These are phyloP conservation scores for Danaus melanippus DNA, from an alignment of 1,140 invertebrate species.

Conservation along the genomic window DNA sequence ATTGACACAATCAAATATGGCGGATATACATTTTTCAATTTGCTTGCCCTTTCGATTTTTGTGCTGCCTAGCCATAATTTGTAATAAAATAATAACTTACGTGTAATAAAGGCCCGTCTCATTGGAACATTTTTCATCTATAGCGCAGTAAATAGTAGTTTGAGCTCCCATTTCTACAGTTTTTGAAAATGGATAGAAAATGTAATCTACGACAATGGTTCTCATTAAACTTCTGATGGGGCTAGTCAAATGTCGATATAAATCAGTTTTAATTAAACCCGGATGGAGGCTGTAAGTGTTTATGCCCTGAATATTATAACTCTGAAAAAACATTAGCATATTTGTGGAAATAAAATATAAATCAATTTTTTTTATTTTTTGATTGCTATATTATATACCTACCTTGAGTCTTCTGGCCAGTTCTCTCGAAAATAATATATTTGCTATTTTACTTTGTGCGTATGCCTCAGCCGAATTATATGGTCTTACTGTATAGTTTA, in stretches of 20 bases:
- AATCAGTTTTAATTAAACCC: slow-evolving; percentile 79
- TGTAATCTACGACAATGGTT: slow-evolving; percentile 5
- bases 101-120: slow-evolving; percentile 76
- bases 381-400: slow-evolving; percentile 10
- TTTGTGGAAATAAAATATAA: slow-evolving; percentile 1
- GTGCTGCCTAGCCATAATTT: too few relatives aligned
- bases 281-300: slow-evolving; percentile 80
- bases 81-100: slow-evolving; percentile 43
- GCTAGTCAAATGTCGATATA: slow-evolving; percentile 75
- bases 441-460: slow-evolving; percentile 78
- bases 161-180: slow-evolving; percentile 80
- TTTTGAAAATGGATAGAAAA: too few relatives aligned
- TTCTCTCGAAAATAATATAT: slow-evolving; percentile 77
- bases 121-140: slow-evolving; percentile 76
- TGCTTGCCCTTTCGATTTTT: too few relatives aligned
- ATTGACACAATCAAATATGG: too few relatives aligned
- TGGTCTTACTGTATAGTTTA: slow-evolving; percentile 73
- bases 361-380: not conserved
- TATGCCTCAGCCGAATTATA: slow-evolving; percentile 73
- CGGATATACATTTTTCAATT: too few relatives aligned
- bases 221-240: slow-evolving; percentile 67
- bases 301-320: slow-evolving; percentile 62
- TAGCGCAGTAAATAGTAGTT: slow-evolving; percentile 82
- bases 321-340: slow-evolving; percentile 23
- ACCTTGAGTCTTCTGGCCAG: slow-evolving; percentile 73